These are phyloP conservation scores for Gorsachius magnificus DNA, from an alignment of 2,797 vertebrate species.

Conservation along the genomic window DNA sequence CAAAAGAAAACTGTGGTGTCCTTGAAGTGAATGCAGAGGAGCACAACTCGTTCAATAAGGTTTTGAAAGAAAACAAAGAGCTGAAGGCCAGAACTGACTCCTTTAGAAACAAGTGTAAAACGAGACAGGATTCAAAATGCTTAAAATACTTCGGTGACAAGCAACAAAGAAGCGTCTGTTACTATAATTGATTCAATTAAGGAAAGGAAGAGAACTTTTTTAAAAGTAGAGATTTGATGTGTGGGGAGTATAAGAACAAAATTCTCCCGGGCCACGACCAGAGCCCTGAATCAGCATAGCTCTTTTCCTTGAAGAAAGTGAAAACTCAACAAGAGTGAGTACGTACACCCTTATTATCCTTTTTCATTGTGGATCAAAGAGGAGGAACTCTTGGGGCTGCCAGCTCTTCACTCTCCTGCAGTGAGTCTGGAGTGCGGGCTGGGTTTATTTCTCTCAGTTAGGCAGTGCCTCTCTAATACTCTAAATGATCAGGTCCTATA, in stretches of 20 bases:
- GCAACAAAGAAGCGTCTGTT: slow-evolving; percentile 20
- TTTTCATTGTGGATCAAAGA: slow-evolving; percentile 52
- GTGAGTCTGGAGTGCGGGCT: background rate
- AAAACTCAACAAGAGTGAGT: slow-evolving; percentile 9
- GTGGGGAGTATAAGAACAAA: background rate
- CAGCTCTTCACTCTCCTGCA: slow-evolving; percentile 7
- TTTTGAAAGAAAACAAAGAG: slow-evolving; percentile 64
- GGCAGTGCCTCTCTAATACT: background rate
- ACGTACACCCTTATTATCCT: background rate
- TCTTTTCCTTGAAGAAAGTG: slow-evolving; percentile 41
- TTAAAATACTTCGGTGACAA: slow-evolving; percentile 31
- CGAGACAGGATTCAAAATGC: background rate
- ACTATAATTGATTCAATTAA: slow-evolving; percentile 1
- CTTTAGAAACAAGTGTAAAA: slow-evolving; percentile 42
- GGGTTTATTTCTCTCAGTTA: background rate
- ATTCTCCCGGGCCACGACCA: background rate
- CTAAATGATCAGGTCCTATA: background rate
- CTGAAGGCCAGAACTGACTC: slow-evolving; percentile 41
- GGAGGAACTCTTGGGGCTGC: background rate
- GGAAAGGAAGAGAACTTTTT: background rate
- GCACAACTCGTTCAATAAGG: background rate
- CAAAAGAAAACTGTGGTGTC: slow-evolving; percentile 19
- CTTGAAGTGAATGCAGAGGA: slow-evolving; percentile 16
- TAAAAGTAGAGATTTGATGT: background rate
- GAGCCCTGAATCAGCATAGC: slow-evolving; percentile 22